These are phyloP conservation scores for Schlechtendalia chinensis DNA, from an alignment of 1,140 invertebrate genomes.

Conservation along the genomic window DNA sequence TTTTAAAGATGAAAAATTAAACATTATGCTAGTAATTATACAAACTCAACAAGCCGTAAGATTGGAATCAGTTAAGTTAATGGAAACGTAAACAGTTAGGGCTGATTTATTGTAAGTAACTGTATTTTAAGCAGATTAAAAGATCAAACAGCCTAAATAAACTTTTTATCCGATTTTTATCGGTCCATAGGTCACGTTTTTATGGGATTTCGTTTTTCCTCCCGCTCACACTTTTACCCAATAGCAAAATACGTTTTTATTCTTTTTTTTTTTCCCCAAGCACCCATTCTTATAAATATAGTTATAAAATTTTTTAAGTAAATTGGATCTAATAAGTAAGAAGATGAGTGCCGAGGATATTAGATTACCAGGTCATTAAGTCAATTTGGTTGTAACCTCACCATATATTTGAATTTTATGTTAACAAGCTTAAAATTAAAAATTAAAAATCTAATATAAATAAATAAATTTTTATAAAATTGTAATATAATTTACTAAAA, in stretches of 20 bases:
- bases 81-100: neutral
- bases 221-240: neutral
- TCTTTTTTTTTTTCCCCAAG: neutral
- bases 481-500: too few relatives aligned
- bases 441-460: too few relatives aligned
- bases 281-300: neutral
- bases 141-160: constrained; percentile 42
- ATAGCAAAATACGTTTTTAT: constrained; percentile 2
- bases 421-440: too few relatives aligned
- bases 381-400: too few relatives aligned
- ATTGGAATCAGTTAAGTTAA: neutral
- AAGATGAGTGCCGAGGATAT: neutral
- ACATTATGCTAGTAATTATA: neutral
- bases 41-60: neutral
- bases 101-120: constrained; percentile 39
- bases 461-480: too few relatives aligned
- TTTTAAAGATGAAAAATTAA: too few relatives aligned
- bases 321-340: too few relatives aligned
- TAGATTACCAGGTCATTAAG: too few relatives aligned
- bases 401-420: too few relatives aligned
- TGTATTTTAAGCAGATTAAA: constrained; percentile 41
- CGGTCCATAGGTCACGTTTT: constrained; percentile 40
- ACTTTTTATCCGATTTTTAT: constrained; percentile 48
- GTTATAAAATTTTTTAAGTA: too few relatives aligned
- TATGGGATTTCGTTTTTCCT: constrained; percentile 28